Conservation (phyloP, 2,797 vertebrate species). For the Tauraco hartlaubi region DNA sequence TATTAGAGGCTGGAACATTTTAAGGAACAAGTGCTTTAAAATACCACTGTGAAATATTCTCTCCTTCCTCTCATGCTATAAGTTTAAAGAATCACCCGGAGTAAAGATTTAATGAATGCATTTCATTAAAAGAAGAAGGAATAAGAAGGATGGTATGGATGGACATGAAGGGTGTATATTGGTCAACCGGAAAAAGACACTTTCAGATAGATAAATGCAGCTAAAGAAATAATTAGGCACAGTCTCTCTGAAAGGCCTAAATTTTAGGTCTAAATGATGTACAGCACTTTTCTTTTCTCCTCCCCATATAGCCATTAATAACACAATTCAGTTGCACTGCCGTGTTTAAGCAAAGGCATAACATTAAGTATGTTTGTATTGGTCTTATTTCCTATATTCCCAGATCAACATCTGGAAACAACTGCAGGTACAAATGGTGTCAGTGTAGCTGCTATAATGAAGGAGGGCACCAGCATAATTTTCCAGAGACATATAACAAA, state of each 20-base stretch:
- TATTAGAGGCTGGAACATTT: conserved; percentile 63
- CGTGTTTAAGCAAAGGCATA: neutral
- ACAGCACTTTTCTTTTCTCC: neutral
- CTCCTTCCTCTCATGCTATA: neutral
- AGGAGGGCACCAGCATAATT: neutral
- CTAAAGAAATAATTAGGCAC: neutral
- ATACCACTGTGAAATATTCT: conserved; percentile 30
- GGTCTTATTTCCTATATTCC: neutral
- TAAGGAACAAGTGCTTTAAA: conserved; percentile 65
- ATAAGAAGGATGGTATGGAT: neutral
- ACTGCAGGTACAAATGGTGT: neutral
- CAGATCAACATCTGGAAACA: neutral
- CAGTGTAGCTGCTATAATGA: neutral
- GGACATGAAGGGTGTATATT: neutral
- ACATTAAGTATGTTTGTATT: neutral
- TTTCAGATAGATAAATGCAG: neutral
- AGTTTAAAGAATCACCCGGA: conserved; percentile 31
- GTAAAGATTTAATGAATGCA: conserved; percentile 10
- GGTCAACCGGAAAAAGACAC: neutral
- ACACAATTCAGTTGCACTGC: neutral
- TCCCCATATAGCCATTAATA: neutral
- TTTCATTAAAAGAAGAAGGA: neutral
- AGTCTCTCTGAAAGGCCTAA: neutral
- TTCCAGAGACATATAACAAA: neutral
- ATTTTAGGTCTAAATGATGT: neutral